phyloP scores from a whole-genome alignment of 2,888 invertebrate species.

The Ametastegia equiseti region DNA sequence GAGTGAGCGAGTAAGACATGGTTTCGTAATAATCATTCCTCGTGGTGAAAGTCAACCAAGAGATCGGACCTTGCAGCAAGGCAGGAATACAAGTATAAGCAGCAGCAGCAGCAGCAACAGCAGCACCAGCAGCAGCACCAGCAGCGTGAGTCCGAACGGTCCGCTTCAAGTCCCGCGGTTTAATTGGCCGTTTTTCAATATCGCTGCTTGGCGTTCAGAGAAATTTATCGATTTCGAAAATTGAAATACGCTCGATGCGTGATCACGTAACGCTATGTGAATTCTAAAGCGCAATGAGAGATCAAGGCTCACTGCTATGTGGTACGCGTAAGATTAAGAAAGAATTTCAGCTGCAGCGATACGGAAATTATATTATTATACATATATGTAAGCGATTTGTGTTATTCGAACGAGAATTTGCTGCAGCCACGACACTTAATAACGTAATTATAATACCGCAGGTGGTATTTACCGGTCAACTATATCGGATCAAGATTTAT shows the following conservation, averaged over 20 bases:
- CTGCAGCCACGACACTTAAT: too few species aligned
- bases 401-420: too few species aligned
- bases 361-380: too few species aligned
- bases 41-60: constrained; percentile 48
- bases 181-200: constrained; percentile 48
- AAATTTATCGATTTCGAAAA: constrained; percentile 49
- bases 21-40: constrained; percentile 51
- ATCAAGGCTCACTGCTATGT: too few species aligned
- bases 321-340: not conserved
- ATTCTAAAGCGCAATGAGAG: not conserved
- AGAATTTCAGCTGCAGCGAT: too few species aligned
- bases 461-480: too few species aligned
- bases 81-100: not conserved
- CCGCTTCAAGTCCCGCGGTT: constrained; percentile 25
- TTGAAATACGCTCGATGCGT: constrained; percentile 40
- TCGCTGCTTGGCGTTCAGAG: constrained; percentile 40
- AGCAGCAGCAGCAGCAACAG: not conserved
- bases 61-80: constrained; percentile 34
- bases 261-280: constrained; percentile 32
- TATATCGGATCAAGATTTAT: too few species aligned
- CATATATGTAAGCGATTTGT: too few species aligned
- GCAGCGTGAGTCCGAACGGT: constrained; percentile 5
- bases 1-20: not conserved
- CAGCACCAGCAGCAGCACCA: not conserved
- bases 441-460: too few species aligned